Percentiles rank a stretch among this genome's conserved stretches.
phyloP scores from a whole-genome alignment of 2,888 invertebrate species.

The Atrina japonica region DNA sequence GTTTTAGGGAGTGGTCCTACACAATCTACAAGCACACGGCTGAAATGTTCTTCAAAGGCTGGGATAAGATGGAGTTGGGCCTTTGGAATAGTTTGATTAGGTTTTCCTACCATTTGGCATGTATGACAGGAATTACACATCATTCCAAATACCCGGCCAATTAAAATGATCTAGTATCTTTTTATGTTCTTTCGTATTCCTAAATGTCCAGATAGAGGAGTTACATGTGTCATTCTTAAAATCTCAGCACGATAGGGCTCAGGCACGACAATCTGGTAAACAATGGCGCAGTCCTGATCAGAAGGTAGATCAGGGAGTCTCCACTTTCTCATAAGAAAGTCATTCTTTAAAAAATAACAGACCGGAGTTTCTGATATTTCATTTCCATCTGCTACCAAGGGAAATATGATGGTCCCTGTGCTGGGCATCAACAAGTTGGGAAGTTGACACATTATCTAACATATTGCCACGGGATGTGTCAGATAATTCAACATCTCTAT shows the following conservation, averaged over 20 bases:
- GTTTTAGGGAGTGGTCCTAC: constrained; percentile 49
- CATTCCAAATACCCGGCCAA: constrained; percentile 37
- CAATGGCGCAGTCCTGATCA: constrained; percentile 42
- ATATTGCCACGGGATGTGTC: background rate
- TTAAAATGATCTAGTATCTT: constrained; percentile 42
- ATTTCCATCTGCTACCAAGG: constrained; percentile 30
- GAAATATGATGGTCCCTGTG: constrained; percentile 45
- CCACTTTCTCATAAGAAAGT: constrained; percentile 50
- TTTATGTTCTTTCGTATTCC: constrained; percentile 45
- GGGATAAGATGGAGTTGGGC: constrained; percentile 42
- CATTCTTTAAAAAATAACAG: constrained; percentile 37
- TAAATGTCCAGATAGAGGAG: constrained; percentile 46
- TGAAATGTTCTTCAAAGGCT: constrained; percentile 48
- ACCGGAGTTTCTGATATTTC: constrained; percentile 35
- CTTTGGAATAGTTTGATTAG: constrained; percentile 40
- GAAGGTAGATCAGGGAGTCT: constrained; percentile 40
- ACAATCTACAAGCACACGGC: constrained; percentile 44
- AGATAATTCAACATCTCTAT: background rate
- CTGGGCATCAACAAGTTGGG: constrained; percentile 44
- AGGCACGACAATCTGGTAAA: constrained; percentile 47
- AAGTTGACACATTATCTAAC: constrained; percentile 29
- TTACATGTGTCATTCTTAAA: constrained; percentile 43
- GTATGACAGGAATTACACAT: constrained; percentile 41
- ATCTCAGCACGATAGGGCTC: constrained; percentile 31
- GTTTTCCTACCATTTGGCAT: constrained; percentile 48